Evolutionary conservation across 2,888 invertebrate genomes (phyloP).

Genomic region (Cryptocheilus praepositus): DNA sequence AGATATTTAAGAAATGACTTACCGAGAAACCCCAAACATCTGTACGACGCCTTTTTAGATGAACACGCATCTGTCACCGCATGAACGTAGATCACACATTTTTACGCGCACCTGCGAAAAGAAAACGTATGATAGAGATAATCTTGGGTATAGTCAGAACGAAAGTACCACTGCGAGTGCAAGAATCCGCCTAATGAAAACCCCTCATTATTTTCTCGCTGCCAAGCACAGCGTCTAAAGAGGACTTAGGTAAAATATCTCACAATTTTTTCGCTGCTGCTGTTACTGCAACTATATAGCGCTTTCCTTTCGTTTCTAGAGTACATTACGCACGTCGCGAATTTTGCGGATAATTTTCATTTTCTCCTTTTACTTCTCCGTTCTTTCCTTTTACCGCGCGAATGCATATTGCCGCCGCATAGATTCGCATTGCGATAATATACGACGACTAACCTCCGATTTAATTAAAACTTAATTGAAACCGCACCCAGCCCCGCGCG

Average conservation of each 20-base stretch:
- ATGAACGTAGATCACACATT: too few relatives aligned
- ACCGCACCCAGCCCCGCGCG: not conserved
- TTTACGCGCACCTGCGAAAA: too few relatives aligned
- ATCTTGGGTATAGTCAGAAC: too few relatives aligned
- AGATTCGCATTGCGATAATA: not conserved
- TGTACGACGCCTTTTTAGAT: too few relatives aligned
- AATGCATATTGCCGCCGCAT: conserved; percentile 12
- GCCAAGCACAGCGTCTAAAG: conserved; percentile 55
- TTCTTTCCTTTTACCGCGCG: not conserved
- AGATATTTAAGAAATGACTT: too few relatives aligned
- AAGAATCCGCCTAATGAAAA: too few relatives aligned
- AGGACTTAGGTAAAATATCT: conserved; percentile 56
- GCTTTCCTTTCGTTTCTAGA: conserved; percentile 34
- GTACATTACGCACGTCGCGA: conserved; percentile 7
- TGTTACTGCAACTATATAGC: conserved; percentile 16
- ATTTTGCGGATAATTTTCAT: too few relatives aligned
- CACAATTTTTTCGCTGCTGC: not conserved
- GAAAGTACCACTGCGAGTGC: too few relatives aligned
- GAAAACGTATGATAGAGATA: too few relatives aligned
- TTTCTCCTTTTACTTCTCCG: too few relatives aligned
- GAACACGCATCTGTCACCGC: too few relatives aligned
- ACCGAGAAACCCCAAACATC: too few relatives aligned
- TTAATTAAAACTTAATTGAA: conserved; percentile 10
- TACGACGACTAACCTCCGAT: not conserved
- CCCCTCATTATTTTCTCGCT: conserved; percentile 30